Percentiles rank a stretch among this genome's conserved stretches.
phyloP scores from a whole-genome alignment of 2,113 vertebrate genomes.

The Trichomycterus rosablanca region DNA sequence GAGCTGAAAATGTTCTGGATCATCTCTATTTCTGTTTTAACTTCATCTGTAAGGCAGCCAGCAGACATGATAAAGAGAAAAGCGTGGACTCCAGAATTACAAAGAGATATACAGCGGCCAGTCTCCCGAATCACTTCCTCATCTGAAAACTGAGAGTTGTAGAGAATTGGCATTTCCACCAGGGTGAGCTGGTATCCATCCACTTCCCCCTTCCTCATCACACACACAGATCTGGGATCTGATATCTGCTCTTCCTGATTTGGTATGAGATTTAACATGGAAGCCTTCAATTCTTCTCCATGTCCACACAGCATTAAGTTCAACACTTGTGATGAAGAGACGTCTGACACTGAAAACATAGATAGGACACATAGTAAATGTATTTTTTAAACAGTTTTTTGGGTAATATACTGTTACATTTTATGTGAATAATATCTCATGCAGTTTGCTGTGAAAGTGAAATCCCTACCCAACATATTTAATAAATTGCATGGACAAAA shows the following conservation, averaged over 20 bases:
- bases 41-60: slow-evolving; percentile 25
- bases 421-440: too few species aligned
- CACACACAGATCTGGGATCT: slow-evolving; percentile 19
- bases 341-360: background rate
- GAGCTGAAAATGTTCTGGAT: slow-evolving; percentile 21
- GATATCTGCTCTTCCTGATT: background rate
- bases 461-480: too few species aligned
- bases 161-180: slow-evolving; percentile 31
- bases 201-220: slow-evolving; percentile 32
- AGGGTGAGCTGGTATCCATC: too few species aligned
- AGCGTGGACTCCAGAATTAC: slow-evolving; percentile 41
- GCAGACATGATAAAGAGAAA: slow-evolving; percentile 30
- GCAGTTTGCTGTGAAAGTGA: too few species aligned
- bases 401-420: too few species aligned
- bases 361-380: background rate
- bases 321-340: background rate
- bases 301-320: slow-evolving; percentile 6
- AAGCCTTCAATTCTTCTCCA: background rate
- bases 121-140: slow-evolving; percentile 25
- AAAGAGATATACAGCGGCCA: too few species aligned
- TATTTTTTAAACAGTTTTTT: too few species aligned
- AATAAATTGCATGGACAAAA: too few species aligned
- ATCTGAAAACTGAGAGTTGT: slow-evolving; percentile 17
- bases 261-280: background rate
- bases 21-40: slow-evolving; percentile 30